Conservation (phyloP, 2,888 invertebrate species). For the Zaprionus lineosus region DNA sequence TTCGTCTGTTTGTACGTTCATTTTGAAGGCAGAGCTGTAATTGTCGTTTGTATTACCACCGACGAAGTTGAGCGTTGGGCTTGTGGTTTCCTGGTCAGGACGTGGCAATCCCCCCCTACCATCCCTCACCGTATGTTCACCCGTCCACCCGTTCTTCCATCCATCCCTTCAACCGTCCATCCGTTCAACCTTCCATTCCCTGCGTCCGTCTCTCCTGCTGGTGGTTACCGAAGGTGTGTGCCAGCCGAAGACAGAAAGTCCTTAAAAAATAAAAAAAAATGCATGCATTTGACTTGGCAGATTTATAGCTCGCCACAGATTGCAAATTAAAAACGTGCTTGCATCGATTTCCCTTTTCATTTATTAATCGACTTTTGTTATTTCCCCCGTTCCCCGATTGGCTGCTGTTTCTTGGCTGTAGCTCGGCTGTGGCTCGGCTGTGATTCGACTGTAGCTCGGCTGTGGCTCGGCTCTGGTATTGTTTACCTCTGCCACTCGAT, state of each 20-base stretch:
- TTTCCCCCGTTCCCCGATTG: no score
- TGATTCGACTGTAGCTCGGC: no score
- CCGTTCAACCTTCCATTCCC: no score
- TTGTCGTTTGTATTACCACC: constrained; percentile 72
- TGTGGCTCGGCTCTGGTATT: no score
- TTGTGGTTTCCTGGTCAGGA: constrained; percentile 54
- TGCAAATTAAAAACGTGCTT: constrained; percentile 60
- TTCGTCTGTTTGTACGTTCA: constrained; percentile 63
- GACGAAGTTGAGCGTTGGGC: constrained; percentile 45
- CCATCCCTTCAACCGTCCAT: no score
- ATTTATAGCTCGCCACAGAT: constrained; percentile 42
- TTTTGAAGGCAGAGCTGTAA: constrained; percentile 70
- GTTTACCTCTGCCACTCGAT: no score
- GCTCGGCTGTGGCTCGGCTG: no score
- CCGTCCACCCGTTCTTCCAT: no score
- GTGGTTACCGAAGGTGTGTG: constrained; percentile 36
- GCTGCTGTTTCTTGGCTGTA: no score
- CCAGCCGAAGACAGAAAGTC: constrained; percentile 39
- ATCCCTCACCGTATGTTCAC: no score
- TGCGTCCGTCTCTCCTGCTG: background rate
- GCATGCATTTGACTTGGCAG: constrained; percentile 48
- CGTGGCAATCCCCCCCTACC: constrained; percentile 21
- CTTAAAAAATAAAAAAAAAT: constrained; percentile 40
- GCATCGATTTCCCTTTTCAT: constrained; percentile 40
- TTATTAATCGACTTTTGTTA: no score